Conservation (phyloP, 2,113 vertebrate genomes). For the Synchiropus splendidus region DNA sequence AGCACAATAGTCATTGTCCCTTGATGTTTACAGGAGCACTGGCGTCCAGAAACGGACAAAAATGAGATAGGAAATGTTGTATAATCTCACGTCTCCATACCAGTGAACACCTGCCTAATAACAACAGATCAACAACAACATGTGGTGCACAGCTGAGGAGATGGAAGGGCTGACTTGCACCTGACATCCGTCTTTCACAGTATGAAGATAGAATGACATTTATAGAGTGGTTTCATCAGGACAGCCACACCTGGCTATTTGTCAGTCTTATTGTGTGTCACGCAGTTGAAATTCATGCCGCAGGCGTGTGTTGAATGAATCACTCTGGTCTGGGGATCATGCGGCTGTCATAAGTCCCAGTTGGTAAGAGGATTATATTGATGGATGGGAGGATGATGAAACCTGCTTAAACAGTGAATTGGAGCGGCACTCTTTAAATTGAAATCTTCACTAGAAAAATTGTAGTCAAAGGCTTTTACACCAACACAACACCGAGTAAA, state of each 20-base stretch:
- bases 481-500: too few species aligned
- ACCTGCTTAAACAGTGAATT: background rate
- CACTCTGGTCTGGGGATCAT: conserved; percentile 2
- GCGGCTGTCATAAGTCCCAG: conserved; percentile 18
- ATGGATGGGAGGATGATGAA: conserved; percentile 17
- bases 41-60: conserved; percentile 46
- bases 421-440: background rate
- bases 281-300: too few species aligned
- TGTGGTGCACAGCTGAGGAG: conserved; percentile 30
- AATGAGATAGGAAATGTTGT: conserved; percentile 57
- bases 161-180: conserved; percentile 19
- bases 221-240: too few species aligned
- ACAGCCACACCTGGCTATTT: too few species aligned
- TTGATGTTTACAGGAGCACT: conserved; percentile 43
- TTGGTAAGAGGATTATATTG: conserved; percentile 49
- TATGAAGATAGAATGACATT: too few species aligned
- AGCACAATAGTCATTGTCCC: conserved; percentile 70
- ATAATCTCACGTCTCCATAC: conserved; percentile 61
- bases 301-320: too few species aligned
- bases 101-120: conserved; percentile 34
- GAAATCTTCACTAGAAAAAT: too few species aligned
- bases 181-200: background rate
- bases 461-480: too few species aligned
- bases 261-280: too few species aligned
- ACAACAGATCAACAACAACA: conserved; percentile 36